These are phyloP conservation scores for Vulpes vulpes DNA, from an alignment of 2,113 vertebrate species.

Conservation along the genomic window DNA sequence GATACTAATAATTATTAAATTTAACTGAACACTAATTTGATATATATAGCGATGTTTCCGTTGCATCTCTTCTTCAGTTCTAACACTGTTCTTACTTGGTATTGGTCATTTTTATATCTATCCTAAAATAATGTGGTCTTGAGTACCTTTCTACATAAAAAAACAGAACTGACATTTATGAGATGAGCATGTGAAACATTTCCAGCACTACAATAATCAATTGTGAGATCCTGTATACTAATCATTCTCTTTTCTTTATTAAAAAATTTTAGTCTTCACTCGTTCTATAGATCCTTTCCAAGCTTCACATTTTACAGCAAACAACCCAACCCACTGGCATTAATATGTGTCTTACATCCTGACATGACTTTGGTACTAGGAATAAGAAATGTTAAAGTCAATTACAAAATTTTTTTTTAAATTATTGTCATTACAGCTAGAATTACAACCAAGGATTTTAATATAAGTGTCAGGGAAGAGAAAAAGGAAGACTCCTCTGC, in stretches of 20 bases:
- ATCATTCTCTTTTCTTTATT: constrained; percentile 33
- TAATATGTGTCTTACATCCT: neutral
- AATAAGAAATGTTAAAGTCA: constrained; percentile 1
- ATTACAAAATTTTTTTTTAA: neutral
- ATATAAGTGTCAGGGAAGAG: neutral
- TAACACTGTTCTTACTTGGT: neutral
- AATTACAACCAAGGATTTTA: constrained; percentile 25
- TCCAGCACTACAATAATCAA: neutral
- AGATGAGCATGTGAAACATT: neutral
- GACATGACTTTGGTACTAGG: neutral
- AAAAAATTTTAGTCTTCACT: neutral
- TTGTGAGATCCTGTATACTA: neutral
- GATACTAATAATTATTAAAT: constrained; percentile 17
- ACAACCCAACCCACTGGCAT: neutral
- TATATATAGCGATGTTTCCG: neutral
- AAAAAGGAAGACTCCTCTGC: neutral
- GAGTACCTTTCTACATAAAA: neutral
- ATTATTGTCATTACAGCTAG: neutral
- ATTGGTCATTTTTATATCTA: constrained; percentile 8
- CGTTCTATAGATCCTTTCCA: constrained; percentile 13
- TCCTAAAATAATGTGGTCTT: constrained; percentile 26
- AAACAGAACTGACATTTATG: constrained; percentile 28
- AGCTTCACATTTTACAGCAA: neutral
- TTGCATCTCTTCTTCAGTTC: neutral
- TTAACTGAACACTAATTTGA: neutral